Conservation (phyloP, 2,797 vertebrate genomes). For the Aldrovandia affinis region DNA sequence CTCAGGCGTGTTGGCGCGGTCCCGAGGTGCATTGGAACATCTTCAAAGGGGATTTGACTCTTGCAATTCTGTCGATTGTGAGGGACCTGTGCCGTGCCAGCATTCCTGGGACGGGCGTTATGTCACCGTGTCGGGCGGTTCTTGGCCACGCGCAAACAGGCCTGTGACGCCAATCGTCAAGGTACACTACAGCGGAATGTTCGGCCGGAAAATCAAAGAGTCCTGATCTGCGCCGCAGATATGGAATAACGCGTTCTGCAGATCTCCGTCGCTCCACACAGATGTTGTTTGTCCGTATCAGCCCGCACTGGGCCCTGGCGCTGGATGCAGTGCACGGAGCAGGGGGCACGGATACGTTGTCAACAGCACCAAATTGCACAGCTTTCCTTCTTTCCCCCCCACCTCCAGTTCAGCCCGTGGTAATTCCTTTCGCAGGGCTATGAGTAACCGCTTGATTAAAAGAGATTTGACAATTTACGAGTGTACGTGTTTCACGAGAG, state of each 20-base stretch:
- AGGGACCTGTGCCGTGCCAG: background rate
- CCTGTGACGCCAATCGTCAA: slow-evolving; percentile 12
- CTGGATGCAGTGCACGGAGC: background rate
- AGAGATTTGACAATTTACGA: no score
- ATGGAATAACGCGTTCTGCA: background rate
- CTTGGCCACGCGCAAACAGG: background rate
- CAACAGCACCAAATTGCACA: background rate
- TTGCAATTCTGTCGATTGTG: background rate
- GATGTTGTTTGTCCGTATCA: background rate
- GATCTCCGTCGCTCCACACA: background rate
- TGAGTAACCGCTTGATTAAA: background rate
- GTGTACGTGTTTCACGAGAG: no score
- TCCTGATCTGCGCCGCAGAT: background rate
- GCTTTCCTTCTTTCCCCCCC: background rate
- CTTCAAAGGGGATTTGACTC: background rate
- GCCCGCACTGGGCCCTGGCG: background rate
- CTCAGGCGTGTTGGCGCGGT: background rate
- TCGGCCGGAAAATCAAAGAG: background rate
- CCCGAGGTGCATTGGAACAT: background rate
- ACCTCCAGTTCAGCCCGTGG: no score
- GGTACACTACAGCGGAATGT: slow-evolving; percentile 8
- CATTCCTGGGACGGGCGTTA: background rate
- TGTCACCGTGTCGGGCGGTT: background rate
- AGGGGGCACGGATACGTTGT: background rate
- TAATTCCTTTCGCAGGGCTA: background rate